Evolutionary conservation across 2,113 vertebrate genomes (phyloP).

Genomic region (Indicator maculatus): DNA sequence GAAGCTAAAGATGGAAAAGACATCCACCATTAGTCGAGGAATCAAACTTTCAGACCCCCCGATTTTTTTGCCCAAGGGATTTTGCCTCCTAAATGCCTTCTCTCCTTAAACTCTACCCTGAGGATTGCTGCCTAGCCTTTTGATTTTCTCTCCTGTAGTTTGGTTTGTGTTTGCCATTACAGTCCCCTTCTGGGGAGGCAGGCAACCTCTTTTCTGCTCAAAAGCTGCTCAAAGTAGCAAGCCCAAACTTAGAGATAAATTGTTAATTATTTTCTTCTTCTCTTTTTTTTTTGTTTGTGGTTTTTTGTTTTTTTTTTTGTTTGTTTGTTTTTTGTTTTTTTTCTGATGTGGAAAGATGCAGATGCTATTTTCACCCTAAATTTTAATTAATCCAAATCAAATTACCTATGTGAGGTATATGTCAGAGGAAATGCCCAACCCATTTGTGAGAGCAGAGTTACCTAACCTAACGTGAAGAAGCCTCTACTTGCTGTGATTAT

Average conservation of each 20-base stretch:
- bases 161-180: not conserved
- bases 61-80: not conserved
- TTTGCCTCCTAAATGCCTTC: not conserved
- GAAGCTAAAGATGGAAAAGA: not conserved
- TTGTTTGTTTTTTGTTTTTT: not conserved
- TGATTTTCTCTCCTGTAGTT: not conserved
- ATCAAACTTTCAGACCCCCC: not conserved
- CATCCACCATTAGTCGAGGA: not conserved
- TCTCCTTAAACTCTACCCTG: not conserved
- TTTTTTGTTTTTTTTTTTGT: too few relatives aligned
- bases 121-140: not conserved
- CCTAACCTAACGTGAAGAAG: not conserved
- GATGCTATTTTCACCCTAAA: not conserved
- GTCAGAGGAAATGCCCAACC: slow-evolving; percentile 30
- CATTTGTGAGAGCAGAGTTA: not conserved
- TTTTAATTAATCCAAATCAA: slow-evolving; percentile 39
- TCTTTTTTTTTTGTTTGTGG: too few relatives aligned
- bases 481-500: slow-evolving; percentile 46
- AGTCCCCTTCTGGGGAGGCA: not conserved
- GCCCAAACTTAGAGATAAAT: not conserved
- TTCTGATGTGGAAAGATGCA: slow-evolving; percentile 9
- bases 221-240: slow-evolving; percentile 7
- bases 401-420: not conserved
- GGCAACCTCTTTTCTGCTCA: not conserved
- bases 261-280: not conserved